Percentiles rank a stretch among this genome's conserved stretches.
phyloP scores from a whole-genome alignment of 2,113 vertebrate species.

The Chunga burmeisteri region DNA sequence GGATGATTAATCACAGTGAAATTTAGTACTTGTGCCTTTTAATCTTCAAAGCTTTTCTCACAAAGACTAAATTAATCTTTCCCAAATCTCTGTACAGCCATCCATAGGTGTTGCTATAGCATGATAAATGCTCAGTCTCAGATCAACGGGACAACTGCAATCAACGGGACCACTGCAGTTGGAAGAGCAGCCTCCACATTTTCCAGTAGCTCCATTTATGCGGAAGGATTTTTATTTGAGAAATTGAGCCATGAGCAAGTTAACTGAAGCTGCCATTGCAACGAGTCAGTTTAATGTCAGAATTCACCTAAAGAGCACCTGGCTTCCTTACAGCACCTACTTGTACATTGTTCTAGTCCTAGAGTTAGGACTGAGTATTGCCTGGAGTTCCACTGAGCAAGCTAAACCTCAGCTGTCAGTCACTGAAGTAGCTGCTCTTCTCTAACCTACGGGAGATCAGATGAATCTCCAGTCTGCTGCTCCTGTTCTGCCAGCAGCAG shows the following conservation, averaged over 20 bases:
- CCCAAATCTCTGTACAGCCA: background rate
- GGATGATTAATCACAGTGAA: background rate
- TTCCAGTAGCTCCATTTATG: background rate
- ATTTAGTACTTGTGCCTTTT: background rate
- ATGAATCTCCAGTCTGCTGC: background rate
- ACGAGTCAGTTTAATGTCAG: background rate
- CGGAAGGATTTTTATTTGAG: background rate
- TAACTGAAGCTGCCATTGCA: background rate
- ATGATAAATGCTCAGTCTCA: background rate
- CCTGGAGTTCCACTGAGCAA: background rate
- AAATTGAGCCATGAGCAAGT: background rate
- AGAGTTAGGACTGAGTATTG: background rate
- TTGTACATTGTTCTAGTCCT: rapidly evolving
- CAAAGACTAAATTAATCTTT: background rate
- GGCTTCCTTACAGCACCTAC: background rate
- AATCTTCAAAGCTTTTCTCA: background rate
- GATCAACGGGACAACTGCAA: background rate
- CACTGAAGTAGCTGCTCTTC: background rate
- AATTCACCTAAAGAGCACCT: background rate
- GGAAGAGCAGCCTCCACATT: background rate
- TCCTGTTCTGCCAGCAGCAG: background rate
- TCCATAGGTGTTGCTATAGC: background rate
- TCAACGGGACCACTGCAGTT: rapidly evolving
- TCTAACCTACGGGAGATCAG: background rate
- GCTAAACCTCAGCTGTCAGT: background rate